Evolutionary conservation across 2,888 invertebrate genomes (phyloP).

Genomic region (Thecophora atra): DNA sequence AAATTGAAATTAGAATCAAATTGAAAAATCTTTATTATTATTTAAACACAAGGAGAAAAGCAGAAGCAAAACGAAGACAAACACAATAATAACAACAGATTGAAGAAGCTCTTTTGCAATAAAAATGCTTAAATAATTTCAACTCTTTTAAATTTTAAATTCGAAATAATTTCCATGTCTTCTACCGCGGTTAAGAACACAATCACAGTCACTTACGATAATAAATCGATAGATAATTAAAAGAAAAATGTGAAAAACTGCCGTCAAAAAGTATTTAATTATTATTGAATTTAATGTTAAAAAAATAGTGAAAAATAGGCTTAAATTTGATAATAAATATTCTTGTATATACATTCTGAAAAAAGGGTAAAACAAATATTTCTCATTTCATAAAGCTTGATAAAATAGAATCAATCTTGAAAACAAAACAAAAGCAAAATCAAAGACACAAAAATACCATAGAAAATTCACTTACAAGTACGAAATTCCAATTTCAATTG

Average conservation of each 20-base stretch:
- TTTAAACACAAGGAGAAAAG: neutral
- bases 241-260: conserved; percentile 3
- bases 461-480: too few species aligned
- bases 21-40: neutral
- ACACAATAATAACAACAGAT: conserved; percentile 16
- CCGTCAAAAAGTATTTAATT: neutral
- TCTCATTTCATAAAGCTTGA: too few species aligned
- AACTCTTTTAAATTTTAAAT: too few species aligned
- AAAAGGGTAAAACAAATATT: neutral
- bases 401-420: neutral
- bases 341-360: conserved; percentile 3
- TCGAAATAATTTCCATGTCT: neutral
- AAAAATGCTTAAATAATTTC: too few species aligned
- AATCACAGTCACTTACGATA: neutral
- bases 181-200: neutral
- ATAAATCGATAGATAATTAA: neutral
- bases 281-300: neutral
- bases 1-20: neutral
- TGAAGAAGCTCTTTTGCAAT: neutral
- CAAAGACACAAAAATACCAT: neutral
- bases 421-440: neutral
- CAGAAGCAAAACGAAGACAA: neutral
- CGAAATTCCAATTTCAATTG: too few species aligned
- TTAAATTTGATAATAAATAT: neutral
- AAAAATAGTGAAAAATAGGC: too few species aligned